Percentiles rank a stretch among this genome's conserved stretches.
Conservation (phyloP, 2,797 vertebrate species). For the Brotula barbata region DNA sequence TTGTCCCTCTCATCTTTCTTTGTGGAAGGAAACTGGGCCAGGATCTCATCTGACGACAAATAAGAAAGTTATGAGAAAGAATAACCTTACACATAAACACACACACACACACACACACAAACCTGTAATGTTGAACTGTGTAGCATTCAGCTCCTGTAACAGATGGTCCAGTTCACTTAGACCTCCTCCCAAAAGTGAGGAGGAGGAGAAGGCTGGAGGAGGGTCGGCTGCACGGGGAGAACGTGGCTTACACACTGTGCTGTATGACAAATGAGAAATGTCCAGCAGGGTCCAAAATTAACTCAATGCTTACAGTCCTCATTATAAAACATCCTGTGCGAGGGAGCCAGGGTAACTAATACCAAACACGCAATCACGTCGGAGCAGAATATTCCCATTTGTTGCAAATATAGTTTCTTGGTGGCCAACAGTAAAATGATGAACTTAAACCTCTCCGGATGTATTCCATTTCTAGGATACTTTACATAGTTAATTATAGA, state of each 20-base stretch:
- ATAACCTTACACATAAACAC: neutral
- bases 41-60: conserved; percentile 85
- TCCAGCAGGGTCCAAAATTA: neutral
- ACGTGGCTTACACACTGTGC: conserved; percentile 89
- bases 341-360: too few relatives aligned
- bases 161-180: conserved; percentile 90
- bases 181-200: conserved; percentile 86
- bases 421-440: too few relatives aligned
- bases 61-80: conserved; percentile 8
- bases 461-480: too few relatives aligned
- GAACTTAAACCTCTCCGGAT: too few relatives aligned
- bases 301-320: neutral
- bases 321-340: conserved; percentile 9
- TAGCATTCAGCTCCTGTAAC: conserved; percentile 90
- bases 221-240: conserved; percentile 80
- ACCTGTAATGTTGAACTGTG: conserved; percentile 95
- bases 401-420: too few relatives aligned
- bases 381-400: too few relatives aligned
- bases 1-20: conserved; percentile 80
- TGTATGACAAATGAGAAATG: conserved; percentile 48
- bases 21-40: conserved; percentile 89
- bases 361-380: too few relatives aligned
- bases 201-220: conserved; percentile 81
- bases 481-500: too few relatives aligned
- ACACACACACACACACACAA: conserved; percentile 12